Conservation (phyloP, 2,797 vertebrate species). For the Spea hammondii region DNA sequence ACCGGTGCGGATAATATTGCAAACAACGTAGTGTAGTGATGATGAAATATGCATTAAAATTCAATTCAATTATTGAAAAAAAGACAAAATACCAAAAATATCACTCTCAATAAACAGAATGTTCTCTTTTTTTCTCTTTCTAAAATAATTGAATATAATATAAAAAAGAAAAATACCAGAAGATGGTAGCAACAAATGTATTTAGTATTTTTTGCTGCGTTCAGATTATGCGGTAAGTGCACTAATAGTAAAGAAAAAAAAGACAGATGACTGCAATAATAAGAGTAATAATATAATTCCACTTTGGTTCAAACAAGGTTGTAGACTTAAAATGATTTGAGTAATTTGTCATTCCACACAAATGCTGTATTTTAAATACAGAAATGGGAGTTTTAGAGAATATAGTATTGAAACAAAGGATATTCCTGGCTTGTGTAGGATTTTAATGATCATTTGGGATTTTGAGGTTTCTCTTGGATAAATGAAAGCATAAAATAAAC, state of each 20-base stretch:
- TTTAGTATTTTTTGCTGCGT: not conserved
- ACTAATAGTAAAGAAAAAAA: slow-evolving; percentile 10
- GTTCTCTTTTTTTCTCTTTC: no score
- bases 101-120: no score
- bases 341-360: not conserved
- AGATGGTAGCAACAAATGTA: slow-evolving; percentile 24
- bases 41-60: no score
- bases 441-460: slow-evolving; percentile 5
- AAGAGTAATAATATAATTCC: slow-evolving; percentile 34
- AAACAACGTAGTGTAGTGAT: no score
- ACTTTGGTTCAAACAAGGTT: slow-evolving; percentile 30
- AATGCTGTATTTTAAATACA: slow-evolving; percentile 1
- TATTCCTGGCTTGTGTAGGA: not conserved
- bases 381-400: not conserved
- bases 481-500: not conserved
- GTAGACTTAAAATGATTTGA: slow-evolving; percentile 18
- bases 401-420: not conserved
- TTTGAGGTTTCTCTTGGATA: not conserved
- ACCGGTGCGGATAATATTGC: no score
- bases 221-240: slow-evolving; percentile 4
- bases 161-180: slow-evolving; percentile 1
- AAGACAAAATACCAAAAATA: not conserved
- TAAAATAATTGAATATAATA: no score
- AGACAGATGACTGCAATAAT: slow-evolving; percentile 31
- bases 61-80: not conserved